Base-by-base conservation (phyloP, 2,888 invertebrate genomes). In the Platycheirus albimanus region DNA sequence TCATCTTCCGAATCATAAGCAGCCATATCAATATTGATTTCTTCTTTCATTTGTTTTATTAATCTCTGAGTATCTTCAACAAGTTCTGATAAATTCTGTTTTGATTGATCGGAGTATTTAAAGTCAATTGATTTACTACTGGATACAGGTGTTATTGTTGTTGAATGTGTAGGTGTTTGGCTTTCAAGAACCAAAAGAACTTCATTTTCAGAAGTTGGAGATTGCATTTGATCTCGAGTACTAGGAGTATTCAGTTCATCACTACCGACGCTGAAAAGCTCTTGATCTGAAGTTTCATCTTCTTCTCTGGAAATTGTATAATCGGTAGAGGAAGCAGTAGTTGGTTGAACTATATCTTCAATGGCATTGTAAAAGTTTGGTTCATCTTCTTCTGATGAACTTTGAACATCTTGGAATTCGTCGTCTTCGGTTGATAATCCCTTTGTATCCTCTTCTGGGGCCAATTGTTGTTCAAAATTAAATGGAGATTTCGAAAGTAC, bases 41-140 rank as follows among this genome's bases (percentile, higher is more conserved):
- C 94, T 86, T 93, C 93, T 87, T 92, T 93, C 94, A 94, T 94
- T 89, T 93, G 93, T 85, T 94, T 93, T 79, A 94, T 94, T 45
- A 94, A 87, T 72, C 91, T 92, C 88, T 94, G 93, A 0, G 94
- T 94, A 74, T 93, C 92, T 86, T 92, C 92, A 7, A 94, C 93
- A 58, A 94, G 91, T 81, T 93, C 93, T 1, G 89, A 90, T 5
- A 91, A 87, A 86, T 91, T 91, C 72, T 90, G 91, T 54, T 89
- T 89, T 0, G 88, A 77, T 0, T 89, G 87, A 86, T 90, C 89
- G 3, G 89, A 87, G 0, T 90, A 89, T 15, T 88, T 58, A 41
- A 90, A 90, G 41, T 90, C 89, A n/a, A 87, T 86, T 0, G 86
- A 85, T 2, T 87, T 85, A 58, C 85, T 85, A 58, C 86, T 88